Base-by-base conservation (phyloP, 2,797 vertebrate species). In the Peromyscus attwateri region DNA sequence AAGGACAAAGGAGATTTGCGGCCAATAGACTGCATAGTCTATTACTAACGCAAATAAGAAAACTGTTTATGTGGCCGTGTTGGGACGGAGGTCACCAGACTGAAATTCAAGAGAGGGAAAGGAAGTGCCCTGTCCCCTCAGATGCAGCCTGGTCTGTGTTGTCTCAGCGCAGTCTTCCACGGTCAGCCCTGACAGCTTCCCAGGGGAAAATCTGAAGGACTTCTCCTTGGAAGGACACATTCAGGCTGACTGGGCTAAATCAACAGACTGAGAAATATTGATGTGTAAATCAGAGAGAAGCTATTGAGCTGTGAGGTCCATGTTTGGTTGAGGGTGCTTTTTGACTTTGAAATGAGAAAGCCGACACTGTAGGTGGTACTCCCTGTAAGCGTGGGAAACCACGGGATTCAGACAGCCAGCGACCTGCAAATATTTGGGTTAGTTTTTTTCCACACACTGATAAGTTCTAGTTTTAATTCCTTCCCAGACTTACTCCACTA, bases 271-370 rank as follows among this genome's bases (percentile, higher is more conserved):
- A 93, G 89, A 88, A 91, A 92, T 17, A 75, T 0, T 31, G 77
- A 82, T 43, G 94, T 80, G 71, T 92, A 91, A 89, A 97, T 96
- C 89, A 83, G 77, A 96, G 57, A 92, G 96, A 82, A 90, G 71
- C 71, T 73, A 31, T 34, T 89, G 68, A 27, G 40, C 83, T n/a
- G n/a, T 1, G 94, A 76, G 77, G 46, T 64, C 68, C 21, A 0
- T 93, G 95, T 93, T 97, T 83, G 62, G 83, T 71, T 87, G 90
- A 52, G 83, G 75, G 52, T 37, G 83, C 55, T 94, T 96, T 82
- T 82, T 68, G 87, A 93, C 95, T 95, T 97, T 96, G 85, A 93
- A 94, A 94, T 57, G 83, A 93, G 97, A 95, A 94, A 92, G 97
- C 62, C 12, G 87, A 95, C 66, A 3, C 77, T n/a, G 76, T 31